Evolutionary conservation across 2,113 vertebrate species (phyloP).

Genomic region (Casuarius casuarius): DNA sequence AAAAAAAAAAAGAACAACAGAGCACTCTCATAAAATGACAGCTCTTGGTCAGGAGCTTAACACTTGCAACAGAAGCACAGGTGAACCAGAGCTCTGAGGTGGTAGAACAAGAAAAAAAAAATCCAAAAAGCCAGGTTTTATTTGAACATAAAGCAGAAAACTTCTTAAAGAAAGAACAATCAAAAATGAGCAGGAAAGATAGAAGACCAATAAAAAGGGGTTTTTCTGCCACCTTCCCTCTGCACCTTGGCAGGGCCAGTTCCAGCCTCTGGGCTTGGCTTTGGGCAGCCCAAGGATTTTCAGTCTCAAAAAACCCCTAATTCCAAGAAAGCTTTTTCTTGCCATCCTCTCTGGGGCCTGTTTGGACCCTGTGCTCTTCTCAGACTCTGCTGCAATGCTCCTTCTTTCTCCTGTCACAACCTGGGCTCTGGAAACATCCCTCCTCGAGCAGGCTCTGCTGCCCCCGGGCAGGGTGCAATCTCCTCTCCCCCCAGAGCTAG

Average conservation of each 20-base stretch:
- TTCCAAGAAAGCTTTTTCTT: not conserved
- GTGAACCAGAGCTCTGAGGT: not conserved
- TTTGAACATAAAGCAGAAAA: not conserved
- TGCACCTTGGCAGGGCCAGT: not conserved
- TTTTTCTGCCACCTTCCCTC: not conserved
- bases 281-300: not conserved
- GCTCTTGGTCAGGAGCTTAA: not conserved
- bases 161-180: not conserved
- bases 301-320: not conserved
- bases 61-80: not conserved
- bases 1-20: not conserved
- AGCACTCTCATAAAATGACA: not conserved
- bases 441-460: not conserved
- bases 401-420: not conserved
- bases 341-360: not conserved
- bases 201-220: not conserved
- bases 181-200: not conserved
- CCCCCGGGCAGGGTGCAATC: fast-evolving
- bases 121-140: not conserved
- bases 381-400: not conserved
- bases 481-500: not conserved
- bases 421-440: not conserved
- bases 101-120: not conserved
- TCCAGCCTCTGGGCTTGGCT: not conserved
- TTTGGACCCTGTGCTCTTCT: fast-evolving